Base-by-base conservation (phyloP, 2,113 vertebrate genomes). In the Serinus canaria region DNA sequence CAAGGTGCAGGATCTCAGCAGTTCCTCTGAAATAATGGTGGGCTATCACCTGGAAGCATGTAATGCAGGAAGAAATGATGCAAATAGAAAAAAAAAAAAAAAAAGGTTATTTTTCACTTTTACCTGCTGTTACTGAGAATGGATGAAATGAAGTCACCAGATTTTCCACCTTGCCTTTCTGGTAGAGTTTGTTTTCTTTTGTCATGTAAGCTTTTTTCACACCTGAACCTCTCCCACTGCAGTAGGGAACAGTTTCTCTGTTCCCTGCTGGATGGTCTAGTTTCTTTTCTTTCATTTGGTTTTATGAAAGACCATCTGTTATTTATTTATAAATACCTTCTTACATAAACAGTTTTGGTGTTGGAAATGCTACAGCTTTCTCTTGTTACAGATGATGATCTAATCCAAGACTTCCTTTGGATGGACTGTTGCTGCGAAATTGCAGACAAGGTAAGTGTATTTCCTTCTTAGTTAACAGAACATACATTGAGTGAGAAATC, bases 371-470 rank as follows among this genome's bases (percentile, higher is more conserved):
- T 67, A 87, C 74, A 88, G 17, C n/a, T 97, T 63, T 92, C 44
- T 97, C 94, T 90, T 96, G 30, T 98, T 98, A 74, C 97, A 99
- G 99, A 99, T 95, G 99, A 99, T 35, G 98, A 99, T 87, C 92
- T 99, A 83, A 98, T 99, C 94, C 98, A 99, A 96, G 98, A 99
- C 92, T 99, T 99, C 94, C 97, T 99, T 79, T 99, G 98, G 98
- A 99, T 99, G 99, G 99, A 99, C 94, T 98, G 98, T 88, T 99
- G 99, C 97, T 99, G 97, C 96, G 99, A 99, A 98, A 97, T 99
- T 92, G 98, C 99, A 94, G 99, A 99, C 97, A 99, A 99, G 98
- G 99, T 99, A 98, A 96, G 92, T 73, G 39, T 76, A 49, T 50
- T 87, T 70, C 52, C 39, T 73, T 83, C 39, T 55, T 35, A 39